Base-by-base conservation (phyloP, 2,113 vertebrate species). In the Myocastor coypus region DNA sequence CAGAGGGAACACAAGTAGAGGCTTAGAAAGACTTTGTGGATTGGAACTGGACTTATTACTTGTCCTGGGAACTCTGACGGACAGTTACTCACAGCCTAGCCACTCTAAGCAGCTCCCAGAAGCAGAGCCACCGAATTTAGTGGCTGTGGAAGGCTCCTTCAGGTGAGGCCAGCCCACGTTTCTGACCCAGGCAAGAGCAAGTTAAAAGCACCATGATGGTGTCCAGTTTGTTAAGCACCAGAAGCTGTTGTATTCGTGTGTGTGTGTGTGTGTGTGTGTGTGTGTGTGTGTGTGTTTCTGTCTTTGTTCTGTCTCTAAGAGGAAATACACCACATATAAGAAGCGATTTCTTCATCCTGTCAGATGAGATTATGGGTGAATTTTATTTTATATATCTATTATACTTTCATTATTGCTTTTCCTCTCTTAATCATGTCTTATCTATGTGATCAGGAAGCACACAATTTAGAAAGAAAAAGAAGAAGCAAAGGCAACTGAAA, bases 11-110 rank as follows among this genome's bases (percentile, higher is more conserved):
- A 37, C 3, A 68, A 14, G 32, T 6, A 86, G 46, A 66, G n/a
- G 13, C 32, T 46, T 0, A 2, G 50, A 86, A 73, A 88, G 7
- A 46, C 3, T 7, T 57, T 16, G 24, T 30, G 0, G 13, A 0
- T 52, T 9, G 22, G 63, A 30, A 73, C 13, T n/a, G 78, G 14
- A 37, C 3, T 40, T 26, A 66, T 91, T 68, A 16, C 10, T 90
- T 75, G 55, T 85, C 34, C 30, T 55, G 42, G 59, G 19, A 71
- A 30, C 37, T 5, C 69, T 20, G 34, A 7, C 17, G 68, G 30
- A 6, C 68, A 20, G n/a, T n/a, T 20, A n/a, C n/a, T 20, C 68
- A 69, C n/a, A n/a, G n/a, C 34, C 68, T 69, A 20, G 17, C 34
- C 30, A n/a, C 34, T 20, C 40, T 8, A 34, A 22, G 5, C 0